Base-by-base conservation (phyloP, 2,888 invertebrate species). In the Hemicrepidius hirtus region DNA sequence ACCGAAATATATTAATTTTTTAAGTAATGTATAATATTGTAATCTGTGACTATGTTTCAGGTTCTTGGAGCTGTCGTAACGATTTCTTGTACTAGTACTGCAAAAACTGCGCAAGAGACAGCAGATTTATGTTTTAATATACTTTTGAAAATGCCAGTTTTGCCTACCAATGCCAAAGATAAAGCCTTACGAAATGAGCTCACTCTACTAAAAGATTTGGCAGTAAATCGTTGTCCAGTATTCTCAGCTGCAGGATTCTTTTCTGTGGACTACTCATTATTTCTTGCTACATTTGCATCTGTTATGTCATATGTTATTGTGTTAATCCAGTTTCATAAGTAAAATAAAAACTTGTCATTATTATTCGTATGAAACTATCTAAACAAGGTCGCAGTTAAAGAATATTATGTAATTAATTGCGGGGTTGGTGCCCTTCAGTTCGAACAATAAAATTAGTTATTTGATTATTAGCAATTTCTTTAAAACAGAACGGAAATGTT, bases 221-320 rank as follows among this genome's bases (percentile, higher is more conserved):
- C 75, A 12, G 62, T 46, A 13, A 70, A 70, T 21, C 78, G 78
- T 69, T 71, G 71, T 28, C 76, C 79, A 9, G 55, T 41, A 10
- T 77, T 81, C 49, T 74, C 77, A 20, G 82, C 82, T 10, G 79
- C 78, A 13, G 81, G 81, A 13, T 82, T 81, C 64, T 81, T 81
- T 44, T 65, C 74, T 2, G 74, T 82, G 0, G 77, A 81, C 68
- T 71, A 75, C 49, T 73, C 75, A 10, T 77, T 79, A 69, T 35
- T 80, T 20, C 80, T 80, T 28, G 77, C 78, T 6, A 71, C 81
- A 7, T 63, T 81, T 7, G 79, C 78, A 20, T 79, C 79, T 18
- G 68, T 81, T n/a, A 79, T 79, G 24, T 81, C 82, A 0, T 81
- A 81, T 63, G 73, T 81, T 62, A 79, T 82, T 69, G 81, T 82